Percentiles rank a stretch among this genome's conserved stretches.
phyloP scores from a whole-genome alignment of 2,113 vertebrate species.

The Crotophaga sulcirostris region DNA sequence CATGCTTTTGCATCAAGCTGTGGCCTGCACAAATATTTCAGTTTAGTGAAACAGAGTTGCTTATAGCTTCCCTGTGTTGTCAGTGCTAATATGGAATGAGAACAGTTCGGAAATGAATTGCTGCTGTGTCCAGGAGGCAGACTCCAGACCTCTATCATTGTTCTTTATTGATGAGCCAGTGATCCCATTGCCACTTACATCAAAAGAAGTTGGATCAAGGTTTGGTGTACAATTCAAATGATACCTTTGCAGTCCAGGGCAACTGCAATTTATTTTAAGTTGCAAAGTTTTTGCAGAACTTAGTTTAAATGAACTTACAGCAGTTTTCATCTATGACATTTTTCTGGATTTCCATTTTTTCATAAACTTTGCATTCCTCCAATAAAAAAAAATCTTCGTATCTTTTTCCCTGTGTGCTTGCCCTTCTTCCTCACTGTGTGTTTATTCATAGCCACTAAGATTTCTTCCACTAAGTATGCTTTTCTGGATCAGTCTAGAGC shows the following conservation, averaged over 20 bases:
- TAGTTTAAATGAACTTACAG: not conserved
- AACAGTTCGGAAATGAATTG: not conserved
- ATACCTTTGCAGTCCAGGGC: not conserved
- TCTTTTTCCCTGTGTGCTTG: not conserved
- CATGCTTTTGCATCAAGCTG: not conserved
- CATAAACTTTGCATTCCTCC: not conserved
- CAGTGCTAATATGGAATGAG: not conserved
- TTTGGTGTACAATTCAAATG: not conserved
- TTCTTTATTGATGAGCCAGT: not conserved
- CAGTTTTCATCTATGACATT: not conserved
- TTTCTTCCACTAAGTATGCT: not conserved
- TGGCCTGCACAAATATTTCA: not conserved
- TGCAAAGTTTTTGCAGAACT: not conserved
- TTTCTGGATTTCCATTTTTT: not conserved
- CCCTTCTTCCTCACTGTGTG: not conserved
- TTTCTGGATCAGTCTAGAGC: not conserved
- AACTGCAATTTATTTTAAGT: not conserved
- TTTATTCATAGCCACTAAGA: not conserved
- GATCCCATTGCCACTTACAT: not conserved
- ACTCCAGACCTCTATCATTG: not conserved
- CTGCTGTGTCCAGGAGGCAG: not conserved
- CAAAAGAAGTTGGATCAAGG: not conserved
- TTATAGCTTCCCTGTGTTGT: not conserved
- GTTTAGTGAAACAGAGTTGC: not conserved
- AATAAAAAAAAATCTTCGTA: not conserved